A percentile compares a stretch with the other conserved stretches of the same genome.
Evolutionary conservation across 2,113 vertebrate genomes (phyloP).

Genomic region (Argyrosomus japonicus): DNA sequence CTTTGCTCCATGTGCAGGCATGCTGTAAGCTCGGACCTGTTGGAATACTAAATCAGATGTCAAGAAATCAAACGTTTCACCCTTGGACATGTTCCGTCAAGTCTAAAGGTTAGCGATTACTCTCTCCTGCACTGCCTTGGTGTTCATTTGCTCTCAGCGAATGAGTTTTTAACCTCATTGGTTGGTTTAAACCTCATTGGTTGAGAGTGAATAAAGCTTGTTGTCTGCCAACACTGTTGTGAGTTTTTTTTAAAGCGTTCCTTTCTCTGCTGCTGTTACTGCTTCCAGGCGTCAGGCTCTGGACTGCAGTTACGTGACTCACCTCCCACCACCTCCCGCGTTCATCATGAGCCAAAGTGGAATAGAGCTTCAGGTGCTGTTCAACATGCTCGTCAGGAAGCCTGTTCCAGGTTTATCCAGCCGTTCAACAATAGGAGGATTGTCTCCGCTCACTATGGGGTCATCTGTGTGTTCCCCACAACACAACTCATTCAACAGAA

Average conservation of each 20-base stretch:
- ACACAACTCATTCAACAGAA: not conserved
- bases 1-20: not conserved
- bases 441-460: not conserved
- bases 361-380: conserved; percentile 2
- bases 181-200: too few relatives aligned
- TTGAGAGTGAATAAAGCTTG: not conserved
- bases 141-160: not conserved
- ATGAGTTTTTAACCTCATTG: not conserved
- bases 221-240: not conserved
- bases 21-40: not conserved
- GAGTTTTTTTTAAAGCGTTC: not conserved
- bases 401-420: conserved; percentile 4
- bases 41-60: conserved; percentile 2
- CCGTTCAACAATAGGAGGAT: not conserved
- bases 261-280: not conserved
- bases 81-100: not conserved
- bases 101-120: not conserved
- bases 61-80: not conserved
- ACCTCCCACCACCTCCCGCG: conserved; percentile 20
- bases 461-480: not conserved
- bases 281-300: not conserved
- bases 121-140: not conserved
- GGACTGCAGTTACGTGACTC: conserved; percentile 13
- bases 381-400: conserved; percentile 33
- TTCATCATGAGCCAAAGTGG: not conserved